A percentile compares a stretch with the other conserved stretches of the same genome.
Conservation (phyloP, 2,113 vertebrate species). For the Tupaia chinensis region DNA sequence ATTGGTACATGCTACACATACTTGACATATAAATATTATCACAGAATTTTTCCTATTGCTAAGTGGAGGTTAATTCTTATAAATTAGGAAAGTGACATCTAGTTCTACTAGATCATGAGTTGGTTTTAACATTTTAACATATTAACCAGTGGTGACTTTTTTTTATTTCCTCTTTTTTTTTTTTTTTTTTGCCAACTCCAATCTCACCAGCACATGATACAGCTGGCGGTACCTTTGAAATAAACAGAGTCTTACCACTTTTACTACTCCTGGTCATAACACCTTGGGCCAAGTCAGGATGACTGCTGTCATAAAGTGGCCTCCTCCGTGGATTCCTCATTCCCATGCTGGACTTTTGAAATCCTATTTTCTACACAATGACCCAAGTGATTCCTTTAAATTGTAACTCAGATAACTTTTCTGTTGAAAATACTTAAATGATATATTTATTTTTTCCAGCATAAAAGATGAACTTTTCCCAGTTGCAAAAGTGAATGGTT, state of each 20-base stretch:
- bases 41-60: not conserved
- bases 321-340: not conserved
- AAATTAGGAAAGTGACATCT: not conserved
- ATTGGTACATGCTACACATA: not conserved
- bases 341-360: not conserved
- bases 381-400: not conserved
- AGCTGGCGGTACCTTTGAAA: not conserved
- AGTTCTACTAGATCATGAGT: not conserved
- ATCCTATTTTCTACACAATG: not conserved
- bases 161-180: not conserved
- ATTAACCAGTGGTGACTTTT: not conserved
- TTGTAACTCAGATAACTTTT: not conserved
- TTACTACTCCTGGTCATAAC: not conserved
- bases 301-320: not conserved
- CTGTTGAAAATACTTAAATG: not conserved
- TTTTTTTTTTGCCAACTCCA: not conserved
- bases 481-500: not conserved
- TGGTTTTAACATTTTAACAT: not conserved
- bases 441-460: not conserved
- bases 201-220: not conserved
- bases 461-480: not conserved
- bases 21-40: not conserved
- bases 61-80: not conserved
- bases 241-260: not conserved
- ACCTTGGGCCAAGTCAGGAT: not conserved